Evolutionary conservation across 2,888 invertebrate genomes (phyloP).

Genomic region (Tridacna crocea): DNA sequence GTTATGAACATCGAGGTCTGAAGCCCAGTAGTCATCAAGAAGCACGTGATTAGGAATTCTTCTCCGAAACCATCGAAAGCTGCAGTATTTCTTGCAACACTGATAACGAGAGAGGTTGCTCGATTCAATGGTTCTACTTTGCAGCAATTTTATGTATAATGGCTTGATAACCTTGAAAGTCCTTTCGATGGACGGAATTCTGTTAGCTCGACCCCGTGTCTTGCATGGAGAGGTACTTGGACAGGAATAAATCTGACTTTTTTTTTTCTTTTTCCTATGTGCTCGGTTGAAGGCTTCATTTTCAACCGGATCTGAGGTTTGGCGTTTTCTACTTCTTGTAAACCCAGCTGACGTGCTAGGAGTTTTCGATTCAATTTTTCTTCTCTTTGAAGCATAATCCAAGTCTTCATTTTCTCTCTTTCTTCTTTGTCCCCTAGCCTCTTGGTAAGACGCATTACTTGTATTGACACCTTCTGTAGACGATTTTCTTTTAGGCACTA

Average conservation of each 20-base stretch:
- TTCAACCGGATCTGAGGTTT: background rate
- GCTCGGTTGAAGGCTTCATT: background rate
- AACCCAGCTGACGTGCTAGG: background rate
- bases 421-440: too few species aligned
- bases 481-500: background rate
- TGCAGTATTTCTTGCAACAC: too few species aligned
- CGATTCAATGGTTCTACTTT: background rate
- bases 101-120: background rate
- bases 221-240: background rate
- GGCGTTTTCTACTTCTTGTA: background rate
- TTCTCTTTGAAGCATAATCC: background rate
- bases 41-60: background rate
- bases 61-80: background rate
- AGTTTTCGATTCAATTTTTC: background rate
- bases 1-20: background rate
- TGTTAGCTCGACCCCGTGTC: constrained; percentile 9
- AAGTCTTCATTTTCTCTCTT: background rate
- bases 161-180: too few species aligned
- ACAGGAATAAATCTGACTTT: background rate
- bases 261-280: background rate
- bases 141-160: background rate
- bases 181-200: too few species aligned
- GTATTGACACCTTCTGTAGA: background rate
- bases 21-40: background rate
- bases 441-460: too few species aligned